These are phyloP conservation scores for Zeugodacus cucurbitae DNA, from an alignment of 1,140 invertebrate species.

Conservation along the genomic window DNA sequence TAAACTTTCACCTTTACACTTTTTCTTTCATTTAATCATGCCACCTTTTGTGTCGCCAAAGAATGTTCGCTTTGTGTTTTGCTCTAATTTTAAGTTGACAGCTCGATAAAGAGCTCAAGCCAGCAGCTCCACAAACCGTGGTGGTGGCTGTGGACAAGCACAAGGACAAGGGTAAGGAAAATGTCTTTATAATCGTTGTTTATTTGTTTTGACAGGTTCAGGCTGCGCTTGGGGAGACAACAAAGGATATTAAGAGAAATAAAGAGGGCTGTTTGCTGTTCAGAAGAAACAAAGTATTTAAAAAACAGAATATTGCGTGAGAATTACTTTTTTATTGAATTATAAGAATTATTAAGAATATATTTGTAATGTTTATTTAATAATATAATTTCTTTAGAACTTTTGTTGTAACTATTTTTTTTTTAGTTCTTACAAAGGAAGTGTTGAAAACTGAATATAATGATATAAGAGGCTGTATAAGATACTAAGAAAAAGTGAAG, in stretches of 20 bases:
- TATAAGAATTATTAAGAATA: neutral
- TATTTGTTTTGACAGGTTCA: conserved; percentile 45
- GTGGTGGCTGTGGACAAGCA: neutral
- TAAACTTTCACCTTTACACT: conserved; percentile 31
- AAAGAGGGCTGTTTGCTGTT: neutral
- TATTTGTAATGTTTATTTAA: neutral
- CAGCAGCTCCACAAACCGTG: neutral
- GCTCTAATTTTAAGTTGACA: conserved; percentile 39
- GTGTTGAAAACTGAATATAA: no score
- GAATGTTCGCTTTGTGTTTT: neutral
- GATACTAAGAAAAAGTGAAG: no score
- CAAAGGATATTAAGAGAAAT: neutral
- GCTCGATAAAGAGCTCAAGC: conserved; percentile 25
- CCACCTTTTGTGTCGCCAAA: neutral
- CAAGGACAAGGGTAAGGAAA: neutral
- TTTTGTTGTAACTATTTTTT: no score
- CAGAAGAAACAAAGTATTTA: neutral
- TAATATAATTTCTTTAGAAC: neutral
- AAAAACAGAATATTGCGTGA: neutral
- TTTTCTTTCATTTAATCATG: conserved; percentile 5
- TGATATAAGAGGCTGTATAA: no score
- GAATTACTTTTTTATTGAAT: neutral
- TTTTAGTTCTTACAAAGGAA: no score
- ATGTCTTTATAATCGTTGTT: conserved; percentile 18
- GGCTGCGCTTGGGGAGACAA: neutral